Evolutionary conservation across 2,888 invertebrate genomes (phyloP), one percentile per base, ranked within the genome.

Genomic region (Maniola hyperantus): DNA sequence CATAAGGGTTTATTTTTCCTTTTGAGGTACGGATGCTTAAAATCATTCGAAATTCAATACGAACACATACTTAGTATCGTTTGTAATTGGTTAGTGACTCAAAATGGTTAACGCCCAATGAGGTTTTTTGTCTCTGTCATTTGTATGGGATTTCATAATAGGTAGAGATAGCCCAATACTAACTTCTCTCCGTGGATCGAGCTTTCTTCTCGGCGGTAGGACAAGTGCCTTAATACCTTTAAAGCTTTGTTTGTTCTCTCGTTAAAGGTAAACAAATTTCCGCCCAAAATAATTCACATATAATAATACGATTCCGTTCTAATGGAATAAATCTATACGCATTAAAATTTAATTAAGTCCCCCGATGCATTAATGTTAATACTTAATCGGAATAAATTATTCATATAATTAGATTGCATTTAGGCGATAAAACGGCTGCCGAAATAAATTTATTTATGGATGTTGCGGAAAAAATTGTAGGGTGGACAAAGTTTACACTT

Each of bases 311-410:
- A 65, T 68, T 50, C 50, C 11, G 33, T 26, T 62, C 64, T 66
- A 70, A 67, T 68, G 39, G 50, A 60, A 79, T 77, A 77, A 80
- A 82, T 80, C 76, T 76, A 76, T 69, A 67, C 46, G 50, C 60
- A 68, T 72, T 66, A 65, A 65, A 70, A 69, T 70, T 71, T 70
- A 67, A 69, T 72, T 73, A 55, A 66, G 67, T 64, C 64, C 60
- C 62, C 50, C 64, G 53, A 20, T 58, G 57, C 61, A 72, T 74
- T 69, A 72, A 71, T 72, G 69, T 72, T 69, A 66, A 39, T 39
- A 39, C 39, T 39, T 39, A 39, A 71, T 68, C 64, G 63, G 50
- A 61, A 65, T 67, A 66, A 71, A 74, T 74, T 69, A 72, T 72
- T 66, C 67, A 67, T 68, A 67, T 65, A 72, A 72, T 67, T 71